Base-by-base conservation (phyloP, 2,113 vertebrate species). In the Rutilus rutilus region DNA sequence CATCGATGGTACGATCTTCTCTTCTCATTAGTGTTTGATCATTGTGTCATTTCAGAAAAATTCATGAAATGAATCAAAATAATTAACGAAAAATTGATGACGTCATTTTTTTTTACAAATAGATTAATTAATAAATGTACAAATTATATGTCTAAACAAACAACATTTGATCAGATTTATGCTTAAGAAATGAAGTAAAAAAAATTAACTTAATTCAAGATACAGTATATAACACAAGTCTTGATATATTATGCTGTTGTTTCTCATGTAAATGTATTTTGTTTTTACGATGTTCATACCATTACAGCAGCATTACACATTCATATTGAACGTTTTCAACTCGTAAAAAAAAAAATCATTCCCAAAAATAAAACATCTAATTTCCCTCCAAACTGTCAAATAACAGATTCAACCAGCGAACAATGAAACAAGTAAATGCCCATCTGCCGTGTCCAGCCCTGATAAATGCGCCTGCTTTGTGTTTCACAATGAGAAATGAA, bases 1-100 rank as follows among this genome's bases (percentile, higher is more conserved):
- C 89, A 99, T 99, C 89, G 98, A 99, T 88, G 98, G 98, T 99
- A 97, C 92, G 96, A 57, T 57, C 19, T 57, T 23, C 54, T 57
- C 54, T 57, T 57, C 54, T 57, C 19, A 57, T 57, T 23, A 9
- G 2, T 57, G 7, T 57, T 57, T 57, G 54, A 57, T 57, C 54
- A 57, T 57, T 0, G 7, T 57, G 21, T 8, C 19, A 57, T 57
- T 57, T 57, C 7, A 57, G 54, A 57, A 57, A 0, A 23, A 57
- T 23, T 23, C 19, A 23, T 57, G 6, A 21, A 57, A 57, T 21
- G 0, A 57, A 57, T 57, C 23, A 57, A 39, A 71, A 39, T 23
- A 25, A 5, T 27, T 64, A 64, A 27, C 6, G 0, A 67, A 23
- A n/a, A n/a, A n/a, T 3, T 10, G 12, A 9, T 23, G 33, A 39